Evolutionary conservation across 2,113 vertebrate genomes (phyloP).

Genomic region (Geothlypis trichas): DNA sequence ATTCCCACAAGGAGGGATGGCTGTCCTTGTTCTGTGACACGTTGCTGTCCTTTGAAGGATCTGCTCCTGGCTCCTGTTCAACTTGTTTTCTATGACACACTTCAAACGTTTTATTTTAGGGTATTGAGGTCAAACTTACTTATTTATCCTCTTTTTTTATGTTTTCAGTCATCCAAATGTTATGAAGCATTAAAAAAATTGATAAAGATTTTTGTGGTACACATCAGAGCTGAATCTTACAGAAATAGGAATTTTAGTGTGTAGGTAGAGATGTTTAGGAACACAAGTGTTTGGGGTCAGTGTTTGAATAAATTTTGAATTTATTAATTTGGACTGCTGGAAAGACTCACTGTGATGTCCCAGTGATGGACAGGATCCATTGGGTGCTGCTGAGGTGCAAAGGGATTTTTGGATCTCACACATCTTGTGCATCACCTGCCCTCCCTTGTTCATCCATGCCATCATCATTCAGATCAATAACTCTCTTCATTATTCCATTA

Average conservation of each 20-base stretch:
- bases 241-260: background rate
- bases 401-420: background rate
- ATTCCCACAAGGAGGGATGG: background rate
- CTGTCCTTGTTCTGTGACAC: background rate
- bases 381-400: background rate
- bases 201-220: background rate
- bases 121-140: background rate
- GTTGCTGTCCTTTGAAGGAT: accelerated
- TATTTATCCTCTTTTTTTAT: background rate
- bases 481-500: background rate
- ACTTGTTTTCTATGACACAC: background rate
- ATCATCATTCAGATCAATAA: background rate
- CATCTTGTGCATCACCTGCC: accelerated
- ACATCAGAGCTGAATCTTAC: background rate
- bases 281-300: background rate
- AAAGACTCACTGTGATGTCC: accelerated
- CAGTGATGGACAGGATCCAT: background rate
- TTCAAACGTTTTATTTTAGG: background rate
- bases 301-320: background rate
- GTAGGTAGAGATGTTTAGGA: background rate
- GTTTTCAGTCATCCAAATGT: background rate
- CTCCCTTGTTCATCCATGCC: accelerated
- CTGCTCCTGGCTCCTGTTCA: background rate
- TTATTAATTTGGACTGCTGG: background rate
- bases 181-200: background rate